phyloP scores from a whole-genome alignment of 2,888 invertebrate genomes.

The Lasioglossum calceatum region DNA sequence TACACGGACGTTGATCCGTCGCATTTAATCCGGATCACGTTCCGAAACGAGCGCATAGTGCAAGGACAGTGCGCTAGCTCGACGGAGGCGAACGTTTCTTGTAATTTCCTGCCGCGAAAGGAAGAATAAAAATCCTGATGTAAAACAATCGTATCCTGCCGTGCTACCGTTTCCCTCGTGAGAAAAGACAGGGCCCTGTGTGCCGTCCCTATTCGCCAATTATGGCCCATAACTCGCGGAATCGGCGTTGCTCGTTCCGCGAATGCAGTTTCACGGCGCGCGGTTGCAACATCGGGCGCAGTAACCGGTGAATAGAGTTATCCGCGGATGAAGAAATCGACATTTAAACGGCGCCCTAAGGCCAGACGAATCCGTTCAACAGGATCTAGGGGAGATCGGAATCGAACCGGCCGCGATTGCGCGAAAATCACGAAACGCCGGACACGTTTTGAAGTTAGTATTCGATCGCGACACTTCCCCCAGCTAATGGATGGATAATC shows the following conservation, averaged over 20 bases:
- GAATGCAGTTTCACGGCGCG: conserved; percentile 18
- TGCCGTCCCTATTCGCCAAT: conserved; percentile 59
- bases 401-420: neutral
- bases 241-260: conserved; percentile 45
- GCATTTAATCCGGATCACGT: conserved; percentile 19
- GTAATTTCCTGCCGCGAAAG: conserved; percentile 6
- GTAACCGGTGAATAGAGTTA: conserved; percentile 46
- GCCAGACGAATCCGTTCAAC: conserved; percentile 7
- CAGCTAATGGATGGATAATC: conserved; percentile 67
- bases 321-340: conserved; percentile 59
- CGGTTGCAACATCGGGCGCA: conserved; percentile 44
- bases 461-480: conserved; percentile 47
- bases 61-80: neutral
- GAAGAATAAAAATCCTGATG: conserved; percentile 11
- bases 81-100: neutral
- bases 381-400: neutral
- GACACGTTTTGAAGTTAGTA: neutral
- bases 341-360: conserved; percentile 27
- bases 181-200: conserved; percentile 52
- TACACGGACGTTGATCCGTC: conserved; percentile 12
- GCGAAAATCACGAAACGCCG: neutral
- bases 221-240: conserved; percentile 42
- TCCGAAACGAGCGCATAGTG: neutral
- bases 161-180: conserved; percentile 41
- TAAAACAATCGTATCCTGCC: conserved; percentile 22